A percentile compares a stretch with the other conserved stretches of the same genome.
phyloP scores from a whole-genome alignment of 2,113 vertebrate species.

The Catagonus wagneri region DNA sequence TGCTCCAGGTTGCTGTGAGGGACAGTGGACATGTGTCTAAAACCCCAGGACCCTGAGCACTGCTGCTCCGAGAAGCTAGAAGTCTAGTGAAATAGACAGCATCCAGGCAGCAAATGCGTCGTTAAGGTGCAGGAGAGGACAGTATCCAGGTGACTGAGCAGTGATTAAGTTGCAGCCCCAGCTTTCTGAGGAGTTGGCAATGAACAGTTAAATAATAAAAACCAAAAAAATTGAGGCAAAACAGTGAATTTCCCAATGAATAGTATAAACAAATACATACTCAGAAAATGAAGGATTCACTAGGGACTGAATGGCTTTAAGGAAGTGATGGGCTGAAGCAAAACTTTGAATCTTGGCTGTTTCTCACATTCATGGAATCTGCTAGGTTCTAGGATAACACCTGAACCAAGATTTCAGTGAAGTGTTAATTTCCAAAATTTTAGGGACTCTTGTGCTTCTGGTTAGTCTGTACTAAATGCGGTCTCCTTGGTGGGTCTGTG shows the following conservation, averaged over 20 bases:
- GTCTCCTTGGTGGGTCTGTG: no score
- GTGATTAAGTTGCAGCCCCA: neutral
- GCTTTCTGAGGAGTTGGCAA: neutral
- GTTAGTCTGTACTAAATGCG: neutral
- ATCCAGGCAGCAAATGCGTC: neutral
- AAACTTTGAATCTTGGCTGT: neutral
- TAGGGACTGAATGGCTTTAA: neutral
- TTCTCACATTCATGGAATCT: conserved; percentile 21
- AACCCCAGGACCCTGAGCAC: neutral
- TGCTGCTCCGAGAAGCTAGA: neutral
- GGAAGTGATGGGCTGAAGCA: neutral
- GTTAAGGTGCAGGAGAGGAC: neutral
- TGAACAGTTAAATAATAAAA: neutral
- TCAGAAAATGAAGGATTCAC: neutral
- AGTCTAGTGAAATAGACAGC: neutral
- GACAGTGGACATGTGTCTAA: neutral
- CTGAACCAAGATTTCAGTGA: conserved; percentile 33
- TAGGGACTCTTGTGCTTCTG: neutral
- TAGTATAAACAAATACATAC: neutral
- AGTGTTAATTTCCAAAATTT: neutral
- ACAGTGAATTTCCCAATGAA: neutral
- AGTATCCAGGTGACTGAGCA: neutral
- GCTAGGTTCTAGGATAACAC: neutral
- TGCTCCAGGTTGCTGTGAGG: neutral
- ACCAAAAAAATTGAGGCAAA: neutral